phyloP scores from a whole-genome alignment of 2,888 invertebrate species.

The Diplazon laetatorius region DNA sequence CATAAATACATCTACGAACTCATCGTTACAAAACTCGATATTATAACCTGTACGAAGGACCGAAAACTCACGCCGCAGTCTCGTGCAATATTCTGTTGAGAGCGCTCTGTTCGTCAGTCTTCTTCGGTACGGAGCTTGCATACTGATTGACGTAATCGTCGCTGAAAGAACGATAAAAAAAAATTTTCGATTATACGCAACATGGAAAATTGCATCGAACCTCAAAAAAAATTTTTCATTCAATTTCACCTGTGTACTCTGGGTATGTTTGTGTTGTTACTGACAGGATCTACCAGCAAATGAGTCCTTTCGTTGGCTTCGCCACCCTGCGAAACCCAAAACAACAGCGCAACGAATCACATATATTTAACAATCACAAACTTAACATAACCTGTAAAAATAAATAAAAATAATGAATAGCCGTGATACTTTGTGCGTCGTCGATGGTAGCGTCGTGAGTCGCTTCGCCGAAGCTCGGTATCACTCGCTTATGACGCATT shows the following conservation, averaged over 20 bases:
- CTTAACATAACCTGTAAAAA: slow-evolving; percentile 39
- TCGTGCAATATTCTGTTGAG: slow-evolving; percentile 94
- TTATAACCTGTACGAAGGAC: slow-evolving; percentile 28
- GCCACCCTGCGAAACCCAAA: slow-evolving; percentile 81
- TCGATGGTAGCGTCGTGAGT: not conserved
- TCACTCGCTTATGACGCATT: slow-evolving; percentile 13
- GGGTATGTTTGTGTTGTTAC: slow-evolving; percentile 89
- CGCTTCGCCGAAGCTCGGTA: not conserved
- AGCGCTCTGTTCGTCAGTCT: slow-evolving; percentile 95
- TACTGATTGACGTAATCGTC: slow-evolving; percentile 87
- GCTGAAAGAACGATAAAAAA: slow-evolving; percentile 81
- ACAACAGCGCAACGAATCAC: slow-evolving; percentile 34
- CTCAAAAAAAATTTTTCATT: not conserved
- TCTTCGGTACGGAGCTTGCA: slow-evolving; percentile 87
- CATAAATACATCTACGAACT: slow-evolving; percentile 21
- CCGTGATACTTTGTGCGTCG: not conserved
- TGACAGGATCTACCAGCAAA: slow-evolving; percentile 90
- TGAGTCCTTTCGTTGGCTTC: slow-evolving; percentile 90
- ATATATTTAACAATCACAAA: slow-evolving; percentile 6
- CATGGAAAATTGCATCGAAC: not conserved
- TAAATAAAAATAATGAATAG: not conserved
- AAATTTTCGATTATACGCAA: slow-evolving; percentile 37
- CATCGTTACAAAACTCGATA: not conserved
- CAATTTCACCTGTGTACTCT: slow-evolving; percentile 85
- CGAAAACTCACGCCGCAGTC: slow-evolving; percentile 90